Evolutionary conservation across 2,797 vertebrate species (phyloP), one percentile per base, ranked within the genome.

Genomic region (Rhabdomys pumilio): DNA sequence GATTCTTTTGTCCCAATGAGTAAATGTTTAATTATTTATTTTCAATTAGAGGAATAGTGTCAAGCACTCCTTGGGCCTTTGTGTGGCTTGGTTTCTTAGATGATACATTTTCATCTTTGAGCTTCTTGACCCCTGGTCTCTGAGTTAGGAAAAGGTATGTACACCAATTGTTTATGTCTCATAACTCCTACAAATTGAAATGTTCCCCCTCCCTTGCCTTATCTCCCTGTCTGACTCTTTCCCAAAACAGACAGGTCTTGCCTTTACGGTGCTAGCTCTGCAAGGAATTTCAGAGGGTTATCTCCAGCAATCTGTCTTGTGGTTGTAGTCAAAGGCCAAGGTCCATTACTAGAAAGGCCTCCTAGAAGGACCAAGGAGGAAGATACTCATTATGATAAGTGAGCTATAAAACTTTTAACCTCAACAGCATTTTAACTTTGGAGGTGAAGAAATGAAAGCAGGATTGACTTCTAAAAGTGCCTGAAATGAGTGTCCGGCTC

Each of bases 251-350:
- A 96, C 83, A 95, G 90, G 80, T 97, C 79, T 93, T 91, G 95
- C 63, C 85, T 96, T 97, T 95, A 75, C 93, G 97, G 97, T 97
- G 90, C 96, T 95, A 97, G 97, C 93, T 0, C 94, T n/a, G 84
- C n/a, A 38, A 93, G 82, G 97, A 97, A 96, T 93, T 97, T 96
- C 63, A 96, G 96, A 93, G 38, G 79, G 93, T 98, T 96, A 94
- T 90, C 98, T 97, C 91, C 53, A 93, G 81, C 75, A 86, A 98
- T 98, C 97, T 97, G 19, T 97, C 97, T 98, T 98, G 97, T 96
- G 81, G 57, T 93, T 95, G 24, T 85, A 91, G 95, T 97, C 6
- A 44, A 90, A 96, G 94, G 92, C 96, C 91, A 90, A 94, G 93
- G 63, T 38, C 93, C 87, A 41, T 90, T 95, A 75, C 94, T 92